Evolutionary conservation across 2,888 invertebrate species (phyloP), one percentile per base, ranked within the genome.

Genomic region (Trissolcus brochymenae): DNA sequence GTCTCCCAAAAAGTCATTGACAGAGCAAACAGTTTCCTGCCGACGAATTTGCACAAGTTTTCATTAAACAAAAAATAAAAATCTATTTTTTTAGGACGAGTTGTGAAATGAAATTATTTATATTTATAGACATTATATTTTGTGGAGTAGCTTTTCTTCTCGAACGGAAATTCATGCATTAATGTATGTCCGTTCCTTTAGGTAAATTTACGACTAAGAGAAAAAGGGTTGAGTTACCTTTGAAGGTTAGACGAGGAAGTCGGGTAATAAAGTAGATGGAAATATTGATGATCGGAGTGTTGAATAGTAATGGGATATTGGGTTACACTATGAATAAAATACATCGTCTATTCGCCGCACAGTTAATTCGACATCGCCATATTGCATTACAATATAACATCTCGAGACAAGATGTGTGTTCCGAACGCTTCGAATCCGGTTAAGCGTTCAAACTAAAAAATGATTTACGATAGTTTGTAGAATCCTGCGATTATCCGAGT

Each of bases 131-230:
- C 46, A 35, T 35, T 51, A 50, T 43, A 46, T 57, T 57, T 49
- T 50, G 46, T 57, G 40, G 40, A 54, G 35, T 68, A 21, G 54
- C 41, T 75, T 68, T 59, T n/a, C 53, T 68, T 64, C 54, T 75
- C 68, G 59, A 75, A 68, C 68, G 68, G 75, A 68, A 75, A 68
- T 68, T 75, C 75, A 68, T 74, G 62, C 56, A 74, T 74, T 67
- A 74, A 74, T 74, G 61, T 59, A 74, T 62, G 62, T 57, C 17
- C 46, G 54, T 62, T 67, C 41, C 62, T 74, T 57, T 57, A 57
- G 62, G 62, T 68, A 62, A 67, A 74, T 68, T 74, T 74, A 74
- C 54, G 67, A 57, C 74, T 61, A 43, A 62, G 57, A 74, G 67
- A 67, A 62, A 67, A 74, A 68, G 74, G 67, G 67, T 74, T 67